Conservation (phyloP, 2,113 vertebrate species). For the Eulemur rufifrons region DNA sequence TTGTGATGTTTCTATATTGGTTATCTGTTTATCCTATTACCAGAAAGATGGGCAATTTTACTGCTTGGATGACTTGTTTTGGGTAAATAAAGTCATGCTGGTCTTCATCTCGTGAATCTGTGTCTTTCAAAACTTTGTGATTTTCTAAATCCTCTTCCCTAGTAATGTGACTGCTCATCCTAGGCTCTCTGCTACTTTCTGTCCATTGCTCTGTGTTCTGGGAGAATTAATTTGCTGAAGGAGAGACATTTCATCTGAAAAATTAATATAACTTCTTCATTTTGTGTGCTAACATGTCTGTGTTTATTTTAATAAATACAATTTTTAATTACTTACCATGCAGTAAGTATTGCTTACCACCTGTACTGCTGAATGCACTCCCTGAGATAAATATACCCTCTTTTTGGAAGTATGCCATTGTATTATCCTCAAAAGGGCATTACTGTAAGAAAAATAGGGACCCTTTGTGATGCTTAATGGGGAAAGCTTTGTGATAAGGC, state of each 20-base stretch:
- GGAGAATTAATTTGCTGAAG: neutral
- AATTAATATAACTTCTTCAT: neutral
- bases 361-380: neutral
- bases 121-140: neutral
- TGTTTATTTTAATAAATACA: neutral
- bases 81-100: neutral
- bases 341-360: too few relatives aligned
- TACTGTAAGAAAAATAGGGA: neutral
- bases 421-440: neutral
- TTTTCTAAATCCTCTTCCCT: neutral
- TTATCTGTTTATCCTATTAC: neutral
- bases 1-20: neutral
- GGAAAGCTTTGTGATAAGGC: neutral
- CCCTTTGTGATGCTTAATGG: neutral
- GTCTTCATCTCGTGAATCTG: neutral
- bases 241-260: neutral
- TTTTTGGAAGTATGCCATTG: neutral
- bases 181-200: neutral
- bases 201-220: neutral
- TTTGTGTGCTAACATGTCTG: neutral
- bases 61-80: neutral
- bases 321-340: neutral
- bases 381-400: neutral
- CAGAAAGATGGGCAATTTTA: neutral
- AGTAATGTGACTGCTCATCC: neutral